Percentiles rank a stretch among this genome's conserved stretches.
These are phyloP conservation scores for Neolamprologus kungweensis DNA, from an alignment of 2,113 vertebrate genomes.

Conservation along the genomic window DNA sequence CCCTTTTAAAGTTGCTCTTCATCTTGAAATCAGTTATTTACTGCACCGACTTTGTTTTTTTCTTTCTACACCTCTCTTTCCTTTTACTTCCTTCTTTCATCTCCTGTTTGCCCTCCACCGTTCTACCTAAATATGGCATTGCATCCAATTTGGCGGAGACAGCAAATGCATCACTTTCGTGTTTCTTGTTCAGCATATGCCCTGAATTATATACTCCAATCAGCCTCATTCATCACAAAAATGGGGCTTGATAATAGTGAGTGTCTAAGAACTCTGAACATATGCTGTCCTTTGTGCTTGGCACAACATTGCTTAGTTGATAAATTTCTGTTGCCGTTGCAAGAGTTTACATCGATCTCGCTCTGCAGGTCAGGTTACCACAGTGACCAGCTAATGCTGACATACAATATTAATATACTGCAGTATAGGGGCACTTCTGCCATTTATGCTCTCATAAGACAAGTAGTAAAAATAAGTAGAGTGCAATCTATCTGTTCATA, in stretches of 20 bases:
- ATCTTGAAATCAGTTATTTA: not conserved
- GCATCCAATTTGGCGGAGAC: not conserved
- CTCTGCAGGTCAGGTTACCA: not conserved
- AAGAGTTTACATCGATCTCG: not conserved
- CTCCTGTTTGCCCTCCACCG: not conserved
- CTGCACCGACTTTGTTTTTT: not conserved
- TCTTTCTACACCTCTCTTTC: not conserved
- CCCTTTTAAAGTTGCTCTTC: not conserved
- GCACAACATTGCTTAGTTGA: not conserved
- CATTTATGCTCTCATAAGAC: not conserved
- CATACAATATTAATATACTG: not conserved
- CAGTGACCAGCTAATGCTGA: not conserved
- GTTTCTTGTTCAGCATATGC: not conserved
- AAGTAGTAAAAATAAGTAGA: not conserved
- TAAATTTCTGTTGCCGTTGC: not conserved
- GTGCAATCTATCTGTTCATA: not conserved
- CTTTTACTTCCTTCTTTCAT: not conserved
- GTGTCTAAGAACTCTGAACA: not conserved
- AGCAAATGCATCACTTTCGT: not conserved
- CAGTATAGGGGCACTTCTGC: not conserved
- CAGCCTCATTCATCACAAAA: not conserved
- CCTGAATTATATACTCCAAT: not conserved
- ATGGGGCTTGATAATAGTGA: not conserved
- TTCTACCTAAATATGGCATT: slow-evolving; percentile 1
- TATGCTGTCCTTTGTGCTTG: not conserved